Evolutionary conservation across 2,113 vertebrate species (phyloP), one percentile per base, ranked within the genome.

Genomic region (Paramisgurnus dabryanus): DNA sequence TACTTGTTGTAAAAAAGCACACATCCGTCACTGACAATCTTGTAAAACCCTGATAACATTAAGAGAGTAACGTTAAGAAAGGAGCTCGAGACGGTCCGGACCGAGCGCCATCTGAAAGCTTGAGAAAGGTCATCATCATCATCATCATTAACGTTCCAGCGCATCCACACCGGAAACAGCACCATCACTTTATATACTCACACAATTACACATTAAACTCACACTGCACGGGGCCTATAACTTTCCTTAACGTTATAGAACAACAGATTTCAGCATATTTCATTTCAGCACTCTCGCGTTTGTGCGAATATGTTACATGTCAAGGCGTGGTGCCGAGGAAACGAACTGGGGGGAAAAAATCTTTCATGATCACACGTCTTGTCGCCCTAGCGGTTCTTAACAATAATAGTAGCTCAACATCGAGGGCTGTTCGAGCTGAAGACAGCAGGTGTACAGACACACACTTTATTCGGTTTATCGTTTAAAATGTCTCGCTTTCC

Each of bases 121-220:
- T 53, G 6, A 77, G 74, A 77, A 63, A 77, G 74, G 74, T 77
- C 74, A 77, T 66, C 74, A 66, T 66, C 61, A 65, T 17, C 73
- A 43, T 41, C 71, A 43, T 45, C 71, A 76, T 77, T 53, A 66
- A 47, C 74, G 63, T 77, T 77, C 74, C 74, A 77, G 63, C 43
- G 74, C 74, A 77, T 77, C 74, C 74, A 66, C 74, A 77, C 74
- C 61, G 74, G 74, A 77, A 77, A 77, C 74, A 55, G 63, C 74
- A 41, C 45, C 63, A 77, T 77, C 74, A 77, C 74, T 77, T 77
- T 66, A 77, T 77, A 77, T 77, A 66, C 63, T 66, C 61, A 66
- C 72, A 75, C 18, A 75, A 75, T 75, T 60, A 63, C 63, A 66
- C 63, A 66, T 77, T 27, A 77, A 77, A 77, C 74, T 66, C 61